Conservation (phyloP, 2,113 vertebrate species). For the Dromas ardeola region DNA sequence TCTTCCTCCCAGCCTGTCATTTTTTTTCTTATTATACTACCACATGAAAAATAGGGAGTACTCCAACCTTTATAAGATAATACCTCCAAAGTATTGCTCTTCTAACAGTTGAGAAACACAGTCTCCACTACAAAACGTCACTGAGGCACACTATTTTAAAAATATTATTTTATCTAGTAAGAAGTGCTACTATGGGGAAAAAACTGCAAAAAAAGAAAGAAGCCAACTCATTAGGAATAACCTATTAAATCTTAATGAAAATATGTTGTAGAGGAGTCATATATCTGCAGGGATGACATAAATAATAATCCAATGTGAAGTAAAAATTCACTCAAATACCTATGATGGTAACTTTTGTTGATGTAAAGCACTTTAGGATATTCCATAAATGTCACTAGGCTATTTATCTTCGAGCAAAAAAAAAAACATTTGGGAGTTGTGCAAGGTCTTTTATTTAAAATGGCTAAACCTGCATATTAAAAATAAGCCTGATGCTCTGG, state of each 20-base stretch:
- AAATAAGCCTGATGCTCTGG: background rate
- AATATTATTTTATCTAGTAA: background rate
- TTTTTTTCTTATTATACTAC: background rate
- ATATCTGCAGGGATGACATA: slow-evolving; percentile 38
- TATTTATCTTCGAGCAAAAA: background rate
- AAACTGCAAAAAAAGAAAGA: background rate
- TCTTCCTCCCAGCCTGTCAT: background rate
- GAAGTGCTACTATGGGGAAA: background rate
- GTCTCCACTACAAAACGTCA: background rate
- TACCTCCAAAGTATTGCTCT: background rate
- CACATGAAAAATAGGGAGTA: background rate
- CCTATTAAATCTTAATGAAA: slow-evolving; percentile 57
- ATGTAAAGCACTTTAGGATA: slow-evolving; percentile 39
- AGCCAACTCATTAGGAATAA: slow-evolving; percentile 23
- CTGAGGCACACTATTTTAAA: background rate
- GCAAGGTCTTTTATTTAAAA: slow-evolving; percentile 17
- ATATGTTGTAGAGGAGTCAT: background rate
- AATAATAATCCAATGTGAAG: slow-evolving; percentile 55
- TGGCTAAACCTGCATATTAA: background rate
- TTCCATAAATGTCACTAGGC: slow-evolving; percentile 2
- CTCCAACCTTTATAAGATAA: background rate
- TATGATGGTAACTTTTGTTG: slow-evolving; percentile 47
- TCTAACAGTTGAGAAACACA: background rate
- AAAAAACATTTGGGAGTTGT: background rate
- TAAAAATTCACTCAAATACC: slow-evolving; percentile 49